A percentile compares a stretch with the other conserved stretches of the same genome.
Conservation (phyloP, 2,888 invertebrate species). For the Graphium colonna region DNA sequence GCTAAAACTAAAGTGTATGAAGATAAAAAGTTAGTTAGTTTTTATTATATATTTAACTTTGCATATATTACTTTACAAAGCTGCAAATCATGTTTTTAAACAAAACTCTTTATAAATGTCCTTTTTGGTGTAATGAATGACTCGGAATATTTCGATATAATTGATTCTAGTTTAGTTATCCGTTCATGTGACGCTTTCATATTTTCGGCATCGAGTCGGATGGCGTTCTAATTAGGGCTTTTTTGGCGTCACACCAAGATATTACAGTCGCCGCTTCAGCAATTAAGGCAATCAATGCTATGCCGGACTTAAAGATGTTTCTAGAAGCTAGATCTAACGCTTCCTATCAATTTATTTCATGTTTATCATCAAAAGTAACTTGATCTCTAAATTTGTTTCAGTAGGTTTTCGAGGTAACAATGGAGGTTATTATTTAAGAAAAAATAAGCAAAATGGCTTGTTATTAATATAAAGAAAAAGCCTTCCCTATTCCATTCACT, state of each 20-base stretch:
- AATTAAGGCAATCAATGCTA: constrained; percentile 5
- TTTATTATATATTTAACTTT: background rate
- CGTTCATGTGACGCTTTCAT: background rate
- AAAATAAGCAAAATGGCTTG: too few species aligned
- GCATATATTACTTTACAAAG: background rate
- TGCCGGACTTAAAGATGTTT: background rate
- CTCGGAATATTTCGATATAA: background rate
- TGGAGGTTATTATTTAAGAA: too few species aligned
- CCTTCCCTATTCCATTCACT: too few species aligned
- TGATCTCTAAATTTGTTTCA: background rate
- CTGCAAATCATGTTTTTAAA: constrained; percentile 2
- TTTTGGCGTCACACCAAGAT: constrained; percentile 10
- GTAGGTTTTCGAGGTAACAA: background rate
- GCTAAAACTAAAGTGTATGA: too few species aligned
- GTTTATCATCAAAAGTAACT: too few species aligned
- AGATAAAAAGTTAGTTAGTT: too few species aligned
- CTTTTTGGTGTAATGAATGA: background rate
- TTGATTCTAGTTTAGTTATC: background rate
- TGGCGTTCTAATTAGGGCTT: constrained; percentile 17
- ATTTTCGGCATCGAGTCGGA: background rate
- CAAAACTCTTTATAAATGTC: background rate
- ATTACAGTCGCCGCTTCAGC: background rate
- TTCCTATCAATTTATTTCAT: too few species aligned
- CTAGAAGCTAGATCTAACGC: background rate
- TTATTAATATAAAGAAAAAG: too few species aligned